phyloP scores from a whole-genome alignment of 2,888 invertebrate species.

The Poecilobothrus nobilitatus region DNA sequence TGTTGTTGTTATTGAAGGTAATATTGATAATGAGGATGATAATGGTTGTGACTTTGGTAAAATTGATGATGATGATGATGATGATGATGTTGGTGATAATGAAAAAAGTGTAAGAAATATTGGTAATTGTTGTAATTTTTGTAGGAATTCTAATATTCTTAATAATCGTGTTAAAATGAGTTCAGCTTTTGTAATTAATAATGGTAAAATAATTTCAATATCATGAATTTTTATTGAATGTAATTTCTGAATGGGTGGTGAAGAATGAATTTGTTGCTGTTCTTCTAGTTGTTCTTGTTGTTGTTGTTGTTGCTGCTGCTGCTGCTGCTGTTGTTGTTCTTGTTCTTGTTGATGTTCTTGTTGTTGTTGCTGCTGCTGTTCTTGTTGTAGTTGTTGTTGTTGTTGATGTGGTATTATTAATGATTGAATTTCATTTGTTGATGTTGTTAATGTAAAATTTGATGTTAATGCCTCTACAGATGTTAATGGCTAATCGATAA shows the following conservation, averaged over 20 bases:
- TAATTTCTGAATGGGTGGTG: neutral
- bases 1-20: no score
- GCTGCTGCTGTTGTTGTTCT: neutral
- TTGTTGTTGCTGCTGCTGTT: neutral
- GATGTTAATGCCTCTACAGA: neutral
- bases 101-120: neutral
- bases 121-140: neutral
- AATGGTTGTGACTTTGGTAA: neutral
- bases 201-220: neutral
- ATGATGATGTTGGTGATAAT: neutral
- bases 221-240: neutral
- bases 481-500: conserved; percentile 69
- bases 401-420: neutral
- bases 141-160: neutral
- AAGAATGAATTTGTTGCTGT: no score
- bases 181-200: neutral
- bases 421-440: neutral
- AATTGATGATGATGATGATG: neutral
- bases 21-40: no score
- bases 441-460: neutral
- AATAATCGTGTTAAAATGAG: neutral
- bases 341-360: no score
- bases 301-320: neutral
- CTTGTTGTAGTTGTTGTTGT: neutral
- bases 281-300: neutral